Evolutionary conservation across 2,888 invertebrate species (phyloP).

Genomic region (Ernsta delagoae): DNA sequence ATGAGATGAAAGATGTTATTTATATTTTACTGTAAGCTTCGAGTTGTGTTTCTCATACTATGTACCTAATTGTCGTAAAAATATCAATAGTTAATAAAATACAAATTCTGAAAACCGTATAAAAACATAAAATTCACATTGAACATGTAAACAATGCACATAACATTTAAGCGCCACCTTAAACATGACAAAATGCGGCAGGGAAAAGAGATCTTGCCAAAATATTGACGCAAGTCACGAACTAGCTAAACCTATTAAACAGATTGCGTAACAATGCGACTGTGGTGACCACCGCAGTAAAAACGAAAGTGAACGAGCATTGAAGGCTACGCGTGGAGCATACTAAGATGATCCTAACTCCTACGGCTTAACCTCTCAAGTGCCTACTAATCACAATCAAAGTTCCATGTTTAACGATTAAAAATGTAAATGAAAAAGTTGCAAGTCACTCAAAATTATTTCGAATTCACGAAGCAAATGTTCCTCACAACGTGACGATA

Average conservation of each 20-base stretch:
- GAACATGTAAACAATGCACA: neutral
- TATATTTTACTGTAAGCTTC: neutral
- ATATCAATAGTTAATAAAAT: no score
- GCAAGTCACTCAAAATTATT: no score
- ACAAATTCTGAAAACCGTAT: no score
- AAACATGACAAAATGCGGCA: neutral
- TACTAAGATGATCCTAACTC: conserved; percentile 29
- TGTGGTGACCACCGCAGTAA: conserved; percentile 40
- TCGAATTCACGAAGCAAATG: no score
- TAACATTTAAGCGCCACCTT: conserved; percentile 4
- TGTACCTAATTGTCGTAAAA: no score
- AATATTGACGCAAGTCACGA: conserved; percentile 33
- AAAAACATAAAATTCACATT: no score
- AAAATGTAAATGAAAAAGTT: no score
- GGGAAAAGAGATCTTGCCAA: conserved; percentile 28
- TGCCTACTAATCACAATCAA: neutral
- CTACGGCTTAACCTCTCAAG: neutral
- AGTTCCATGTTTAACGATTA: no score
- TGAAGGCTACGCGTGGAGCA: conserved; percentile 33
- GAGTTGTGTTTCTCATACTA: no score
- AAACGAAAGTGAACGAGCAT: conserved; percentile 42
- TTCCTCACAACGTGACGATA: neutral
- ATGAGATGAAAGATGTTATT: neutral
- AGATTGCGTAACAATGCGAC: conserved; percentile 42
- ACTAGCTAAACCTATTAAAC: conserved; percentile 36